Evolutionary conservation across 2,888 invertebrate species (phyloP).

Genomic region (Blastobasis lacticolella): DNA sequence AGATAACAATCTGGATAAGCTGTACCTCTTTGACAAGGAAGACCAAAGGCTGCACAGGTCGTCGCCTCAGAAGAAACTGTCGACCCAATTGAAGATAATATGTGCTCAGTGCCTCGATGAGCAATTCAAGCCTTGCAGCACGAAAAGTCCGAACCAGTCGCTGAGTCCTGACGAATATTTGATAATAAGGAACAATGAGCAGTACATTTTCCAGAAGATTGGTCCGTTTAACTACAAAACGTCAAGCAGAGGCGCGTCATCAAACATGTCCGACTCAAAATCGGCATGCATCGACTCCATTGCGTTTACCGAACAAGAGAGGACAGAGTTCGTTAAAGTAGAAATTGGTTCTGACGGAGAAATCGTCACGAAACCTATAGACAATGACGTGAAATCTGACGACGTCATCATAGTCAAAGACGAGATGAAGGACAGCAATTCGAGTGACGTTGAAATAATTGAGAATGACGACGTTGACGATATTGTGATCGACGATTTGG

Average conservation of each 20-base stretch:
- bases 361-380: conserved; percentile 46
- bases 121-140: conserved; percentile 47
- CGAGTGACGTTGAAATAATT: conserved; percentile 57
- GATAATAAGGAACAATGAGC: conserved; percentile 62
- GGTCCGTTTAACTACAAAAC: conserved; percentile 20
- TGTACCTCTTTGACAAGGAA: conserved; percentile 62
- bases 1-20: conserved; percentile 42
- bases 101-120: conserved; percentile 51
- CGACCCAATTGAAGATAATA: conserved; percentile 53
- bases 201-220: conserved; percentile 57
- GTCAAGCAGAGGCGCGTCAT: background rate
- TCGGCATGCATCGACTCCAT: conserved; percentile 13
- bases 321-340: conserved; percentile 52
- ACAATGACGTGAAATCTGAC: conserved; percentile 30
- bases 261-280: conserved; percentile 6
- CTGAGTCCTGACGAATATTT: conserved; percentile 54
- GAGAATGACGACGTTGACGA: conserved; percentile 52
- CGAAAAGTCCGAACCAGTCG: conserved; percentile 52
- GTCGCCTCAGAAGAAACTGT: conserved; percentile 48
- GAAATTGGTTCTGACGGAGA: conserved; percentile 63
- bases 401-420: conserved; percentile 40
- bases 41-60: conserved; percentile 56
- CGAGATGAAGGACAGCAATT: conserved; percentile 30
- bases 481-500: conserved; percentile 51
- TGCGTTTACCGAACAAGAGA: conserved; percentile 9